A percentile compares a stretch with the other conserved stretches of the same genome.
Evolutionary conservation across 2,888 invertebrate genomes (phyloP).

Genomic region (Pterobdella sp.): DNA sequence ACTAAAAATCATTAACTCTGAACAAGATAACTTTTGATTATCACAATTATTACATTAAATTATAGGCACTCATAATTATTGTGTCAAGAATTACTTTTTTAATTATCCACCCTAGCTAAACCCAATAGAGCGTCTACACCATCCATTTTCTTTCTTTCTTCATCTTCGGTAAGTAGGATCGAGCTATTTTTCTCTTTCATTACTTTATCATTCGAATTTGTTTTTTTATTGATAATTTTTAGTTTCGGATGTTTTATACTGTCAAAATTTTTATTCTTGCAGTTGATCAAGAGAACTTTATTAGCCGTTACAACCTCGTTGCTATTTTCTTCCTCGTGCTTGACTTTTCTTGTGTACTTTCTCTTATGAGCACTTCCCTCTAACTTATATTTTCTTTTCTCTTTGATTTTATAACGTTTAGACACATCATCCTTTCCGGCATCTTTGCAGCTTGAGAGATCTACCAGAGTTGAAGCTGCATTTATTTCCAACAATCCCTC

Average conservation of each 20-base stretch:
- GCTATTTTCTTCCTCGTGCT: background rate
- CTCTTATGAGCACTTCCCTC: background rate
- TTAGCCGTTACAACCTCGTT: background rate
- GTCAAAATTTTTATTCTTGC: background rate
- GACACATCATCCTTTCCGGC: background rate
- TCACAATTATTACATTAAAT: no score
- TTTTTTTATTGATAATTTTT: background rate
- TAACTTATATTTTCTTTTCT: background rate
- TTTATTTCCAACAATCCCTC: background rate
- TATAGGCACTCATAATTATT: no score
- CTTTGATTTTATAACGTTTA: background rate
- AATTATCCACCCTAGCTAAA: background rate
- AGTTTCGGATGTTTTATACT: background rate
- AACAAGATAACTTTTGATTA: no score
- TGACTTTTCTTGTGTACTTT: background rate
- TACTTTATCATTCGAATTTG: background rate
- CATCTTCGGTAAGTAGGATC: background rate
- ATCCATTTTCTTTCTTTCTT: constrained; percentile 3
- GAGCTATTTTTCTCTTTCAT: background rate
- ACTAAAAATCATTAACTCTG: no score
- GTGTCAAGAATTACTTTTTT: no score
- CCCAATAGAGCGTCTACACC: constrained; percentile 18
- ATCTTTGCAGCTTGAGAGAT: constrained; percentile 8
- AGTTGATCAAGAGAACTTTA: background rate
- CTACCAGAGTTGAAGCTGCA: constrained; percentile 21